Base-by-base conservation (phyloP, 2,797 vertebrate species). In the Nannoperca australis region DNA sequence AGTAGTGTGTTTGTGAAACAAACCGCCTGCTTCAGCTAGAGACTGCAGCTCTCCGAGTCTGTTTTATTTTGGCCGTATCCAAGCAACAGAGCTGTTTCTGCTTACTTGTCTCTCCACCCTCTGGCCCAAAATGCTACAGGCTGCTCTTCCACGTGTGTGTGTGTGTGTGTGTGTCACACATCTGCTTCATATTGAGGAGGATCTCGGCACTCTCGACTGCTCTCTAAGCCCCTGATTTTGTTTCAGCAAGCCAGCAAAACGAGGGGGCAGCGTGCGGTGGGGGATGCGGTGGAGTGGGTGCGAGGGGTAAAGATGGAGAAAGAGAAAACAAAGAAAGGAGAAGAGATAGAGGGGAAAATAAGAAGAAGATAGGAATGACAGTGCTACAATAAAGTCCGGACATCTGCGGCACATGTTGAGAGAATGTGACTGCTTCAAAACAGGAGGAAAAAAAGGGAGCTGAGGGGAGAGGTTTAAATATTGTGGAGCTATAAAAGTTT, bases 71-170 rank as follows among this genome's bases (percentile, higher is more conserved):
- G 88, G n/a, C 66, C 0, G 94, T 96, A 91, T 95, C 97, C 93
- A 95, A 94, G 97, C 93, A 95, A 97, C 97, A 1, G 89, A 90
- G 86, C 95, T 98, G 97, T 95, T 98, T 97, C 97, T 97, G 96
- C 97, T 98, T 98, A 97, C 88, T 92, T 91, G 85, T 89, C 84
- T 83, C 93, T 91, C 92, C 95, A 93, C 95, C 94, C 97, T 96
- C 95, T 96, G 94, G 95, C 89, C 86, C 95, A 93, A 93, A 93
- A 95, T 95, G 96, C 97, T 95, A 91, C 82, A 94, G 95, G 96
- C 93, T 89, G 81, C 96, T 96, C 96, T 95, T 96, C 95, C 95
- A 96, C 94, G 59, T 88, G 91, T 94, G 94, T 94, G 89, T 93
- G 61, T 90, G 94, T 94, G 90, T 87, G 68, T 94, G 93, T 83